Evolutionary conservation across 2,888 invertebrate species (phyloP), one percentile per base, ranked within the genome.

Genomic region (Octonoba sinensis): DNA sequence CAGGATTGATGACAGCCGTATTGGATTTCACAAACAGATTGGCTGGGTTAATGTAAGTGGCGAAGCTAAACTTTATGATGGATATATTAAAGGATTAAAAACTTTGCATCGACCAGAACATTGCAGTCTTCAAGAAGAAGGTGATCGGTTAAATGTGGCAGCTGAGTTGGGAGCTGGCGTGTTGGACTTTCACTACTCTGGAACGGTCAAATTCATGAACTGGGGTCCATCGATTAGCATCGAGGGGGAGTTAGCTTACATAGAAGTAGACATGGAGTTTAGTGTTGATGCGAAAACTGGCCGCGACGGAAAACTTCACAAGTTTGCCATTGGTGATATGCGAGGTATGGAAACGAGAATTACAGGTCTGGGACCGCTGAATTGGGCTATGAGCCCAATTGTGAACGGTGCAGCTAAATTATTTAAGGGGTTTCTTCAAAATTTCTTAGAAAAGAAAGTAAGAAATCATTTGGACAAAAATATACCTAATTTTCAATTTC

Each of bases 241-340:
- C 1, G 3, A 36, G 3, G 75, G 75, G 6, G 16, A 12, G 3
- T 16, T 75, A 13, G n/a, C 57, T 8, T 75, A 75, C 15, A 60
- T 75, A 44, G 75, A 75, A 75, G 49, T 75, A 6, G 8, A 47
- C 3, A 60, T 75, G 36, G 75, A 75, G n/a, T 67, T 67, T 20
- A 67, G 57, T 36, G 67, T 67, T 1, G 44, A 75, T 75, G 22
- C 75, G 0, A 67, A 67, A 22, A 75, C 67, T 12, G 75, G 75
- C 6, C 18, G 20, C n/a, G 11, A 67, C 44, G 75, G 75, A 24
- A 60, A 20, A 36, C 60, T 75, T 15, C 24, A 47, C 3, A 67
- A 51, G 60, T 75, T 75, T 46, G 36, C 36, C 20, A 67, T 75
- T 8, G 44, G 51, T 36, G 75, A 75, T 36, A 51, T 75, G 46